Evolutionary conservation across 2,113 vertebrate genomes (phyloP).

Genomic region (Pardalotus punctatus): DNA sequence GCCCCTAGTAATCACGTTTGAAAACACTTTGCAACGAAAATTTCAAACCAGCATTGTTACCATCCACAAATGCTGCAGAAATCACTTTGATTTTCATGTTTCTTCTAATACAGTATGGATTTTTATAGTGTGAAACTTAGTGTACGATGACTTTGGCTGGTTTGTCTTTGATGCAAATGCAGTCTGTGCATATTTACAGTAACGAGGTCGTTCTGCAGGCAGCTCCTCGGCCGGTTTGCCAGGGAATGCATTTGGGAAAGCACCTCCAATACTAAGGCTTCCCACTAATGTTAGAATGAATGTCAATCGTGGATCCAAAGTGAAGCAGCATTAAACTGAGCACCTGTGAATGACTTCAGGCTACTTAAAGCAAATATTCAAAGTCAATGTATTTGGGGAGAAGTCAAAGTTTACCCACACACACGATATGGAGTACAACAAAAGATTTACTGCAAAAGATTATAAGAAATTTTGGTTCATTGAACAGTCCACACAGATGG

Average conservation of each 20-base stretch:
- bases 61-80: neutral
- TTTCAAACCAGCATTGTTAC: neutral
- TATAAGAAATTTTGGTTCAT: neutral
- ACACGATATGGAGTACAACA: fast-evolving
- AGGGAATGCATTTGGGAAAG: neutral
- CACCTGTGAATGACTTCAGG: neutral
- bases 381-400: neutral
- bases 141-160: neutral
- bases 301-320: neutral
- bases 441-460: neutral
- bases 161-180: neutral
- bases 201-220: neutral
- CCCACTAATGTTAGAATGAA: neutral
- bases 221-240: neutral
- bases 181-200: neutral
- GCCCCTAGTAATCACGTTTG: neutral
- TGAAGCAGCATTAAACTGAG: neutral
- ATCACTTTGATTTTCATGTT: neutral
- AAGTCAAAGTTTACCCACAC: neutral
- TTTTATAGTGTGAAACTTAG: neutral
- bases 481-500: neutral
- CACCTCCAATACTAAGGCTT: neutral
- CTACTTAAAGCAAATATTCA: neutral
- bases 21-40: neutral
- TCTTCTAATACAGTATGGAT: neutral